Base-by-base conservation (phyloP, 1,140 invertebrate species). In the Euura saliciscinereae region DNA sequence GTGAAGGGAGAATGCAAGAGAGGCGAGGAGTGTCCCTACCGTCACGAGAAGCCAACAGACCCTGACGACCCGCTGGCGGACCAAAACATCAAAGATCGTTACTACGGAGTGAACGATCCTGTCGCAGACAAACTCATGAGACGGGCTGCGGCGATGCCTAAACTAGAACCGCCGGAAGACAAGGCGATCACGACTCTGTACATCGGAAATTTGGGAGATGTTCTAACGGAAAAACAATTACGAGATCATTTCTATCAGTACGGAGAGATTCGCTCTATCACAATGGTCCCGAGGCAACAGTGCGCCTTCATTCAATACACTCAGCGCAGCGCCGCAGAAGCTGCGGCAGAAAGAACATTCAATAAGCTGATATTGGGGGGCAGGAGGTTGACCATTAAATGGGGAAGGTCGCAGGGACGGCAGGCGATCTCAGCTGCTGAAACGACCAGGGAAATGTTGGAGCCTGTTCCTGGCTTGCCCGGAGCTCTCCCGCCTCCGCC, bases 261-360 rank as follows among this genome's bases (percentile, higher is more conserved):
- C 89, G 98, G 98, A n/a, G 98, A 99, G 87, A 98, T 99, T 70
- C 91, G 98, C 43, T 95, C 94, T 2, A 90, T 99, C 2, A 98
- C 96, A 65, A 89, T 99, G 76, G 95, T 99, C 2, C 91, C 92
- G 0, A 93, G 97, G 77, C 97, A 99, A 79, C 97, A 98, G 79
- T 99, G 98, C 90, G 98, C 97, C 0, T 99, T 99, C 85, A 94
- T 99, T 4, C 97, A 99, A 82, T 99, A 97, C 84, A 99, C 97
- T 0, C 94, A 93, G 45, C 89, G 99, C 73, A 88, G 89, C 68
- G 93, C 97, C 1, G 96, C 98, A 0, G 98, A 99, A 87, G 86
- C 93, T 73, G 98, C 98, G 8, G 97, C 97, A 3, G 98, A 99
- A 81, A 95, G 96, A 78, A 97, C 97, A 0, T 99, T 99, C 82